Evolutionary conservation across 2,888 invertebrate genomes (phyloP).

Genomic region (Geotrupes spiniger): DNA sequence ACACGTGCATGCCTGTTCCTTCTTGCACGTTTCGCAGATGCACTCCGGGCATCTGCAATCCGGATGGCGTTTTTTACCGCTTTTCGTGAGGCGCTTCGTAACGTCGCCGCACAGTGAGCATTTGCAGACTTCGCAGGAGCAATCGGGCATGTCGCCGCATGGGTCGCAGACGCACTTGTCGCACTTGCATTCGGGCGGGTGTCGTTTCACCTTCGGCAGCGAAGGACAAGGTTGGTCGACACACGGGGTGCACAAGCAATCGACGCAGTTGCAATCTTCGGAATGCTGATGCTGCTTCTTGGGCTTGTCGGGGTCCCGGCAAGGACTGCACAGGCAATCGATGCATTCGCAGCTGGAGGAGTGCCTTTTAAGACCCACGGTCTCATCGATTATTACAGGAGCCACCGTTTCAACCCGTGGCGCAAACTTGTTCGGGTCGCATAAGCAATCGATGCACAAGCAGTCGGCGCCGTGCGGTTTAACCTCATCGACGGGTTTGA

Average conservation of each 20-base stretch:
- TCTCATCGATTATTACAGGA: neutral
- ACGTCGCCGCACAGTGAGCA: conserved; percentile 8
- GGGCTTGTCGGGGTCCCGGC: neutral
- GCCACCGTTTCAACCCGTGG: too few species aligned
- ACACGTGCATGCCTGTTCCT: conserved; percentile 12
- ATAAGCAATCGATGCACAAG: conserved; percentile 20
- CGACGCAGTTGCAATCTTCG: conserved; percentile 9
- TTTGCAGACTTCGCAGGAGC: conserved; percentile 9
- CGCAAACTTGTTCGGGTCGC: conserved; percentile 3
- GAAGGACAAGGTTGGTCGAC: conserved; percentile 4
- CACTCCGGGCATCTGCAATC: conserved; percentile 3
- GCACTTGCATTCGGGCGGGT: conserved; percentile 22
- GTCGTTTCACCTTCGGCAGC: neutral
- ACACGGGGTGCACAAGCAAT: conserved; percentile 11
- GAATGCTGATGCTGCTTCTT: neutral
- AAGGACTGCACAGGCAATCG: conserved; percentile 19
- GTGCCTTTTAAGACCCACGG: conserved; percentile 6
- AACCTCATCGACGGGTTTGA: conserved; percentile 5
- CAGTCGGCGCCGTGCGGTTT: conserved; percentile 13
- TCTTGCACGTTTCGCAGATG: neutral
- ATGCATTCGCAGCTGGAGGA: conserved; percentile 20
- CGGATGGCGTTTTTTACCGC: too few species aligned
- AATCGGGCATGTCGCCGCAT: conserved; percentile 14
- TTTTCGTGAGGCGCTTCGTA: neutral
- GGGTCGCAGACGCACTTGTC: conserved; percentile 20